Conservation (phyloP, 2,797 vertebrate genomes). For the Petrocephalus schoutedeni region DNA sequence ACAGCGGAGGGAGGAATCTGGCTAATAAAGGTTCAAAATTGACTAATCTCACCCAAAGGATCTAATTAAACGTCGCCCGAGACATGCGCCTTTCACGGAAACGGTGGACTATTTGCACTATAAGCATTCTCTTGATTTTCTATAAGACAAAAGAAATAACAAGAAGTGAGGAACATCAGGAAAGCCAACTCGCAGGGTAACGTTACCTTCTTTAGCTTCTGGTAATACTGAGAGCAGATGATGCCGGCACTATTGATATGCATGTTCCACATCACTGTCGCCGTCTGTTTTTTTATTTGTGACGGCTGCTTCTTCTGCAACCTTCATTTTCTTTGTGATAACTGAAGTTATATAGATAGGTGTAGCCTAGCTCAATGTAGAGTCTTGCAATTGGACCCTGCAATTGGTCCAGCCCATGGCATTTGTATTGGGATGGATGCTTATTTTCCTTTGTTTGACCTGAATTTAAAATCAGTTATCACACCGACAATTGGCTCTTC, state of each 20-base stretch:
- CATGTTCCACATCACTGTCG: neutral
- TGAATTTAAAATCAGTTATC: slow-evolving; percentile 31
- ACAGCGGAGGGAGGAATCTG: slow-evolving; percentile 19
- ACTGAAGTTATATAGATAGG: slow-evolving; percentile 1
- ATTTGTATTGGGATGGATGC: slow-evolving; percentile 32
- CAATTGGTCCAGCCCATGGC: slow-evolving; percentile 22
- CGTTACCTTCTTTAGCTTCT: slow-evolving; percentile 34
- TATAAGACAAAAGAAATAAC: slow-evolving; percentile 80
- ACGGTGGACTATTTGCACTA: slow-evolving; percentile 77
- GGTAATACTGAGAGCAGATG: neutral
- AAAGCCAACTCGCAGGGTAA: slow-evolving; percentile 69
- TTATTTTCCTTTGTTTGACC: slow-evolving; percentile 42
- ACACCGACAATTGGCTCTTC: slow-evolving; percentile 13
- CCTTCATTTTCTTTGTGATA: slow-evolving; percentile 12
- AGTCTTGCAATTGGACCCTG: slow-evolving; percentile 22
- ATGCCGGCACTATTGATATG: neutral
- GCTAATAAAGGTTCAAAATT: slow-evolving; percentile 22
- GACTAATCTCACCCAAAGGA: neutral
- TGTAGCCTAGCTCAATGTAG: slow-evolving; percentile 15
- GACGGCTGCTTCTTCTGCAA: neutral
- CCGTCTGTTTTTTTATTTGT: neutral
- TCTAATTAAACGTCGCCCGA: slow-evolving; percentile 24
- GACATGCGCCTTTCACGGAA: slow-evolving; percentile 76
- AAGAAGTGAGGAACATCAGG: slow-evolving; percentile 70
- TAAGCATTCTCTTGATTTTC: slow-evolving; percentile 79